Evolutionary conservation across 2,113 vertebrate genomes (phyloP), one percentile per base, ranked within the genome.

Genomic region (Nannospalax galili): DNA sequence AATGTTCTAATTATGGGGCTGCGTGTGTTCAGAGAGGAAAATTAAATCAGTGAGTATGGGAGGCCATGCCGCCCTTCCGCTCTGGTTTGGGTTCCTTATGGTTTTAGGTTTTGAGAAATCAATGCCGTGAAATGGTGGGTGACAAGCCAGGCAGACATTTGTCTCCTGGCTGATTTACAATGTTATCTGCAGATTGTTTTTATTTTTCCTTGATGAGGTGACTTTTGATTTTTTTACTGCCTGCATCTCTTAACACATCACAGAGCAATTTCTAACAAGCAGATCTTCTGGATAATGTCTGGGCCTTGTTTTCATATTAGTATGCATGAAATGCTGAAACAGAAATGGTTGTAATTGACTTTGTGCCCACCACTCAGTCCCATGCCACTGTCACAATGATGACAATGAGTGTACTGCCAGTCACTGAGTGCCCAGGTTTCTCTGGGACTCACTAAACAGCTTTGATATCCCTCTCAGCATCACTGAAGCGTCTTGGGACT

Each of bases 11-110:
- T 97, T 98, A 97, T 22, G 92, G 84, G 87, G 81, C 95, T 97
- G 96, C 8, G 7, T 98, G 98, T 98, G 97, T 98, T 98, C 98
- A 92, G 98, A 98, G 98, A 92, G 69, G 96, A 97, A 97, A 98
- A 98, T 97, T 95, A 97, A 97, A 98, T 98, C 97, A 98, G 97
- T 94, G 97, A 98, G 97, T 97, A 97, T 96, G 97, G 98, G 98
- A 97, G 96, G 97, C 95, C 98, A 97, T 97, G 92, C 96, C n/a
- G 20, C 88, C 96, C 97, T 98, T 98, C 93, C 26, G 22, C 93
- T 95, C 90, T 70, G 92, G 92, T 67, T 93, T 81, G 92, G 96
- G 89, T 95, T 98, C 97, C 88, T 98, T 85, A 85, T 86, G 90
- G 78, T 86, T 95, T 88, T 52, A 45, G 77, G 73, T 90, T 96